A percentile compares a stretch with the other conserved stretches of the same genome.
Conservation (phyloP, 2,113 vertebrate species). For the Bujurquina vittata region DNA sequence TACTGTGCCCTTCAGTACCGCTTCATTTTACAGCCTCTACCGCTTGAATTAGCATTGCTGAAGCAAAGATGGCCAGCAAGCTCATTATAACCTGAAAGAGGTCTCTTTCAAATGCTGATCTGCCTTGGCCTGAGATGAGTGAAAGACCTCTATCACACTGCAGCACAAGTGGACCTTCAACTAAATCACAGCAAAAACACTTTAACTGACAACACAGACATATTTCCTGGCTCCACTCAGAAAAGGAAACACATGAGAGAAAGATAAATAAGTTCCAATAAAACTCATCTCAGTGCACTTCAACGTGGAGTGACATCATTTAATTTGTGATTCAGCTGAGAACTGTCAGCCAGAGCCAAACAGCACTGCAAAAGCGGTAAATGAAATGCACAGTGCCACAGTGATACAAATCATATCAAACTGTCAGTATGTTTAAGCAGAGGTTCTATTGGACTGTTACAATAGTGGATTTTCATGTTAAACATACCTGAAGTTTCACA, state of each 20-base stretch:
- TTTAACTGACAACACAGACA: background rate
- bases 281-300: conserved; percentile 19
- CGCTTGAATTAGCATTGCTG: background rate
- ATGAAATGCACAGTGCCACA: background rate
- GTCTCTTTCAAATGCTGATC: conserved; percentile 54
- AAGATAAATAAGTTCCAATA: conserved; percentile 14
- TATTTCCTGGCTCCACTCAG: conserved; percentile 22
- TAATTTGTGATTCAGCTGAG: conserved; percentile 3
- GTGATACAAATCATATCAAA: background rate
- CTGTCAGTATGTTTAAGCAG: background rate
- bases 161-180: conserved; percentile 41
- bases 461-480: background rate
- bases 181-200: conserved; percentile 35
- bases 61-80: conserved; percentile 13
- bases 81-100: conserved; percentile 63
- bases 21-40: background rate
- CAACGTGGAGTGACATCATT: background rate
- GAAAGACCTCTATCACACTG: conserved; percentile 48
- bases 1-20: background rate
- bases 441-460: background rate
- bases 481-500: background rate
- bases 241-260: conserved; percentile 37
- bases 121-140: conserved; percentile 34
- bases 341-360: conserved; percentile 13
- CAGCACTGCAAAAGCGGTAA: background rate